A percentile compares a stretch with the other conserved stretches of the same genome.
phyloP scores from a whole-genome alignment of 1,140 invertebrate genomes.

The Planococcus citri region DNA sequence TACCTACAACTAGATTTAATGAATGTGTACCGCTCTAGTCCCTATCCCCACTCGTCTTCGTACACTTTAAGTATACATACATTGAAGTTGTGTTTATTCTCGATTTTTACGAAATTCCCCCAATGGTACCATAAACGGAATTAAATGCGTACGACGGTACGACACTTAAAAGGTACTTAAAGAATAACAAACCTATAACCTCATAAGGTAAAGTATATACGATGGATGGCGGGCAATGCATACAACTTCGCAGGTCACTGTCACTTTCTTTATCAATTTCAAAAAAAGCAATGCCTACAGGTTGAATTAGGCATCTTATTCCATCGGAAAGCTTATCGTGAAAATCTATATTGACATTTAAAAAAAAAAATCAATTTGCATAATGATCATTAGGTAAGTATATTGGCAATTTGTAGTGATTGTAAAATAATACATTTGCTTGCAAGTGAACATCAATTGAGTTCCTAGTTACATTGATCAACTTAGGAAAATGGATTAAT shows the following conservation, averaged over 20 bases:
- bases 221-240: neutral
- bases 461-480: too few relatives aligned
- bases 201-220: neutral
- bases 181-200: neutral
- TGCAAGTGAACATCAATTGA: too few relatives aligned
- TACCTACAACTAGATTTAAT: neutral
- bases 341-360: too few relatives aligned
- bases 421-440: too few relatives aligned
- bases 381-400: too few relatives aligned
- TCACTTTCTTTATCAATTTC: conserved; percentile 3
- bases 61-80: neutral
- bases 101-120: neutral
- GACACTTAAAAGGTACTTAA: neutral
- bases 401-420: too few relatives aligned
- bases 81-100: neutral
- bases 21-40: neutral
- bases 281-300: neutral
- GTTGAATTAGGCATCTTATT: too few relatives aligned
- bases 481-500: too few relatives aligned
- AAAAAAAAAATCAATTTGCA: too few relatives aligned
- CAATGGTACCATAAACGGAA: neutral
- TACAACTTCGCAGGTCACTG: neutral
- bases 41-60: neutral
- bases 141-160: conserved; percentile 2
- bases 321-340: too few relatives aligned